Evolutionary conservation across 1,140 invertebrate genomes (phyloP).

Genomic region (Callitettix versicolor): DNA sequence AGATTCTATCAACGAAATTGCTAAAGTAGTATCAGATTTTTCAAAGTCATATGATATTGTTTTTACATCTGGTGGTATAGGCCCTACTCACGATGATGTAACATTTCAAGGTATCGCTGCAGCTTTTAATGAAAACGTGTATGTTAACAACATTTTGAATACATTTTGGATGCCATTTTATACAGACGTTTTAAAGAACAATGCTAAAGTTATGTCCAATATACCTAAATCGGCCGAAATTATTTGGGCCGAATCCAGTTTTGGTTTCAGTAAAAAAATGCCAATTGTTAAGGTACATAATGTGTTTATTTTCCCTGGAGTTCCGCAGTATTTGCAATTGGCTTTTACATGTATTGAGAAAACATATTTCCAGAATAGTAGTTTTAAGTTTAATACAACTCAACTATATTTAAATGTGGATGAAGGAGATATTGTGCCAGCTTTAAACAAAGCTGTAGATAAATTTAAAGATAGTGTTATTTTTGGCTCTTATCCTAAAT

Average conservation of each 20-base stretch:
- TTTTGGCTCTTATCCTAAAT: conserved; percentile 58
- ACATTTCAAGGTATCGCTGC: conserved; percentile 68
- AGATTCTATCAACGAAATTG: conserved; percentile 59
- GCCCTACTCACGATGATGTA: conserved; percentile 77
- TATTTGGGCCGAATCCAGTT: conserved; percentile 7
- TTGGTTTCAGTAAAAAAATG: conserved; percentile 30
- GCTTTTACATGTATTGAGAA: conserved; percentile 39
- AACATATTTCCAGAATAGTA: conserved; percentile 21
- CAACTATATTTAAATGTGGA: conserved; percentile 41
- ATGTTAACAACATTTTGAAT: conserved; percentile 46
- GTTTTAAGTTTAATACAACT: conserved; percentile 29
- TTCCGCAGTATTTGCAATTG: conserved; percentile 51
- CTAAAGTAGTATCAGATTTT: conserved; percentile 52
- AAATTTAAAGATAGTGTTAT: conserved; percentile 41
- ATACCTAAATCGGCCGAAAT: conserved; percentile 18
- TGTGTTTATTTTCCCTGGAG: conserved; percentile 69
- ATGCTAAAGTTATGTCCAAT: conserved; percentile 15
- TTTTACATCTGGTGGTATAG: conserved; percentile 69
- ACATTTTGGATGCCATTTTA: conserved; percentile 43
- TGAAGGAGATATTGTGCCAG: conserved; percentile 44
- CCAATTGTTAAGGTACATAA: conserved; percentile 59
- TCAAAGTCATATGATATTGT: conserved; percentile 51
- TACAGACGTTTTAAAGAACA: conserved; percentile 14
- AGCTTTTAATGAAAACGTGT: conserved; percentile 52
- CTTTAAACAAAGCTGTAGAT: conserved; percentile 41